A percentile compares a stretch with the other conserved stretches of the same genome.
Conservation (phyloP, 2,888 invertebrate species). For the Xestia sexstrigata region DNA sequence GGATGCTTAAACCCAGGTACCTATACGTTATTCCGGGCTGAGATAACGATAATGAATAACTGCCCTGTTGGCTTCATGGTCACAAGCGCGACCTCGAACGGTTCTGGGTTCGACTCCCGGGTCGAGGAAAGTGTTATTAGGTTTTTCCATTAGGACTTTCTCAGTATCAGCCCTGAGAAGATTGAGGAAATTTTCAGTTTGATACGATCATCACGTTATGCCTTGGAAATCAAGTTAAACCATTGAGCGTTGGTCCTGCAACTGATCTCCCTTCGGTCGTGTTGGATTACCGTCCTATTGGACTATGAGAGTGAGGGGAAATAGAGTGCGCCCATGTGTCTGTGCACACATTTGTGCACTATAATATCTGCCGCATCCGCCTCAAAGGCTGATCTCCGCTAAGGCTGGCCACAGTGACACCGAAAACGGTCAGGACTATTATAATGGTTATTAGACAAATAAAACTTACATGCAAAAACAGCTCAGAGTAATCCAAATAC, state of each 20-base stretch:
- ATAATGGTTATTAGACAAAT: neutral
- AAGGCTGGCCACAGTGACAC: neutral
- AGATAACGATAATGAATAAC: neutral
- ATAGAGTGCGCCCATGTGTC: neutral
- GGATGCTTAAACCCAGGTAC: neutral
- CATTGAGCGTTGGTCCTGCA: neutral
- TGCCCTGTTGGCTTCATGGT: neutral
- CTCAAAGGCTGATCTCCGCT: neutral
- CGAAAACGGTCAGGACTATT: neutral
- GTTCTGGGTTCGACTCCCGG: neutral
- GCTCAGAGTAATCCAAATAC: constrained; percentile 87
- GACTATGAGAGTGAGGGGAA: neutral
- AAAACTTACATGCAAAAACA: constrained; percentile 81
- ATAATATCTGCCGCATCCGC: neutral
- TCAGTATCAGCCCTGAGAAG: neutral
- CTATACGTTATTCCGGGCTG: neutral
- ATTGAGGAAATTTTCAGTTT: neutral
- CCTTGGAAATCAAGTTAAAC: neutral
- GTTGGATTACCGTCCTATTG: neutral
- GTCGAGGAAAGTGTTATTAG: neutral
- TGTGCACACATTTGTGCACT: neutral
- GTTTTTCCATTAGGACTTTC: neutral
- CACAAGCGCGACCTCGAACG: neutral
- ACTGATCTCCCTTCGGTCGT: neutral
- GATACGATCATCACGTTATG: neutral